A percentile compares a stretch with the other conserved stretches of the same genome.
phyloP scores from a whole-genome alignment of 2,888 invertebrate species.

The Tipula confusa region DNA sequence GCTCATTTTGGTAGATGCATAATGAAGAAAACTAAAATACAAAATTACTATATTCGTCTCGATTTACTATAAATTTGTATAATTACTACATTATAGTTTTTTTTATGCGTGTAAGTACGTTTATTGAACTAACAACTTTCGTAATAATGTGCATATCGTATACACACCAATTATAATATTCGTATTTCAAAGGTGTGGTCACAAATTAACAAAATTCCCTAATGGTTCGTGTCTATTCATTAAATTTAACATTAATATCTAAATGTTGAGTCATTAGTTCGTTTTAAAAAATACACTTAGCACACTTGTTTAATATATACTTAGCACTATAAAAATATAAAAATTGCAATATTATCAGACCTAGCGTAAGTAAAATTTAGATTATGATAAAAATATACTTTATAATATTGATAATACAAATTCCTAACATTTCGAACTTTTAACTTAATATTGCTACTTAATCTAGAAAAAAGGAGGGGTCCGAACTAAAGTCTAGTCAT shows the following conservation, averaged over 20 bases:
- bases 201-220: not conserved
- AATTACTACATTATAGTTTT: not conserved
- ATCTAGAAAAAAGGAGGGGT: too few relatives aligned
- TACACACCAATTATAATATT: not conserved
- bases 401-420: not conserved
- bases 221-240: not conserved
- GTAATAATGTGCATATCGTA: not conserved
- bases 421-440: too few relatives aligned
- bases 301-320: not conserved
- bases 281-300: not conserved
- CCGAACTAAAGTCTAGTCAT: too few relatives aligned
- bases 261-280: not conserved
- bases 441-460: too few relatives aligned
- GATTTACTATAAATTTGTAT: not conserved
- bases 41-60: not conserved
- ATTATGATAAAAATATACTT: not conserved
- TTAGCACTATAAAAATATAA: not conserved
- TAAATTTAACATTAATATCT: not conserved
- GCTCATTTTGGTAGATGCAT: too few relatives aligned
- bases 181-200: not conserved
- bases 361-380: not conserved
- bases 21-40: too few relatives aligned
- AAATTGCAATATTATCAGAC: not conserved
- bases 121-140: not conserved
- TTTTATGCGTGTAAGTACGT: not conserved